Evolutionary conservation across 1,140 invertebrate genomes (phyloP).

Genomic region (Physella acuta): DNA sequence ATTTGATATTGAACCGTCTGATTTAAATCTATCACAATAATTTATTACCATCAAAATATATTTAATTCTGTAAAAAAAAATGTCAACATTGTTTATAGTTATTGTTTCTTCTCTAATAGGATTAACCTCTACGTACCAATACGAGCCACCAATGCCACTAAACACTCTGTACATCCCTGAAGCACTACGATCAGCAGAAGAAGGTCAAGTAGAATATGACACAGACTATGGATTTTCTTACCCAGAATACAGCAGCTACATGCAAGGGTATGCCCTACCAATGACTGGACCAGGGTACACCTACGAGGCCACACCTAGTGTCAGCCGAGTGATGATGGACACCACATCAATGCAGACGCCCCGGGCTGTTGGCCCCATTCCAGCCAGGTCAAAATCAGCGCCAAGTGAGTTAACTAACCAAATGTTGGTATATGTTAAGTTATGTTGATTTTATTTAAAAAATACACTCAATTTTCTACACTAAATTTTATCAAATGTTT

Average conservation of each 20-base stretch:
- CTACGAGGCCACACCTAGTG: slow-evolving; percentile 43
- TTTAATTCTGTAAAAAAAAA: too few species aligned
- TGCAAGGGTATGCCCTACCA: background rate
- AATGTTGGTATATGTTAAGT: too few species aligned
- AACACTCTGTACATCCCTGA: slow-evolving; percentile 25
- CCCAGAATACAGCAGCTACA: background rate
- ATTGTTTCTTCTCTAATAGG: background rate
- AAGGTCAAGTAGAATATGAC: background rate
- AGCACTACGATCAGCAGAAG: slow-evolving; percentile 6
- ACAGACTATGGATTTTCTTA: background rate
- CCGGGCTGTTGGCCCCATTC: slow-evolving; percentile 33
- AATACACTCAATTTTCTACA: too few species aligned
- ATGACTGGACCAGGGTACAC: slow-evolving; percentile 33
- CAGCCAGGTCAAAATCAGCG: slow-evolving; percentile 43
- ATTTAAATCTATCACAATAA: too few species aligned
- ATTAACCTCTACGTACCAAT: slow-evolving; percentile 5
- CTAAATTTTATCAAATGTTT: too few species aligned
- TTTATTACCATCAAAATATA: too few species aligned
- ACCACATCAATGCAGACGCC: slow-evolving; percentile 38
- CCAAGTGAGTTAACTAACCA: slow-evolving; percentile 47
- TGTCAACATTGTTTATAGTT: background rate
- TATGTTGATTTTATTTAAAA: too few species aligned
- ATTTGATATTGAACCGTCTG: too few species aligned
- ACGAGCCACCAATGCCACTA: slow-evolving; percentile 20
- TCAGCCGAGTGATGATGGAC: slow-evolving; percentile 44